Evolutionary conservation across 2,113 vertebrate genomes (phyloP).

Genomic region (Capra hircus): DNA sequence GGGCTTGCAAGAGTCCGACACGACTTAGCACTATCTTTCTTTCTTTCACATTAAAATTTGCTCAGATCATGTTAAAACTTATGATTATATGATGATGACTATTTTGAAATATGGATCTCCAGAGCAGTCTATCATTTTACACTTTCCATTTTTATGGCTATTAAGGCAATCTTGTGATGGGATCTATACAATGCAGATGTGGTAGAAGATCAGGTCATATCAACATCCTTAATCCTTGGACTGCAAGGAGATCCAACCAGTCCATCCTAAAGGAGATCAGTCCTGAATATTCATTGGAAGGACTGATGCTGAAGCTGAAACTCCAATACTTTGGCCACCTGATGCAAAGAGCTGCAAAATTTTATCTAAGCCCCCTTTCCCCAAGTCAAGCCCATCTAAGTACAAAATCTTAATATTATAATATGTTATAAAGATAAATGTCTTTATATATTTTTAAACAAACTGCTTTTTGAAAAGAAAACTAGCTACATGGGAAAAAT

Average conservation of each 20-base stretch:
- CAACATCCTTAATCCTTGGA: not conserved
- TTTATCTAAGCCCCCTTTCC: not conserved
- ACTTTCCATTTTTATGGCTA: not conserved
- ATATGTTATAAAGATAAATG: not conserved
- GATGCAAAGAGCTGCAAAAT: not conserved
- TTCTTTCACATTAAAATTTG: not conserved
- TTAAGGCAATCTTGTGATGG: not conserved
- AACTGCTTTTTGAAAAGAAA: not conserved
- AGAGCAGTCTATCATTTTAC: not conserved
- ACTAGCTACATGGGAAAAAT: not conserved
- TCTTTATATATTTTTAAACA: not conserved
- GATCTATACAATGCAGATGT: not conserved
- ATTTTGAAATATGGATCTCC: not conserved
- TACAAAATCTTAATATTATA: not conserved
- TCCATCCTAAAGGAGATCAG: not conserved
- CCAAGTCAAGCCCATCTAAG: not conserved
- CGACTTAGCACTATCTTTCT: not conserved
- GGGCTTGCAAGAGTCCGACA: not conserved
- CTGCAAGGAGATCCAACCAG: not conserved
- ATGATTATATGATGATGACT: not conserved
- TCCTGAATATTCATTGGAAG: not conserved
- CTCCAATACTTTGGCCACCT: not conserved
- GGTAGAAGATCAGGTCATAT: not conserved
- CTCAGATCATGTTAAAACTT: not conserved
- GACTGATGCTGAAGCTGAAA: not conserved